phyloP scores from a whole-genome alignment of 2,888 invertebrate species.

The Tachina lurida region DNA sequence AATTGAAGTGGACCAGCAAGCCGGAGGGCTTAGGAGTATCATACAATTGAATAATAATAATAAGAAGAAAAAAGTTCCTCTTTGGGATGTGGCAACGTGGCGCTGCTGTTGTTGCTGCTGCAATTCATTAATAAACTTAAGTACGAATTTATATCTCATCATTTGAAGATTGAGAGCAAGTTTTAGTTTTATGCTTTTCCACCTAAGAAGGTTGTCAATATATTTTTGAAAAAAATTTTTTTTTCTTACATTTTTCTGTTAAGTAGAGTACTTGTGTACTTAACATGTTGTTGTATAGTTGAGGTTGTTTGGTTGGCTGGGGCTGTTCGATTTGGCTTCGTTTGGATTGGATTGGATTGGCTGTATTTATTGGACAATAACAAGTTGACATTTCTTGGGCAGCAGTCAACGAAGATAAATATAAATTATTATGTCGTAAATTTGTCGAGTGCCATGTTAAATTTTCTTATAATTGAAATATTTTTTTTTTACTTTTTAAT shows the following conservation, averaged over 20 bases:
- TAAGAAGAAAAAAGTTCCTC: background rate
- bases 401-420: slow-evolving; percentile 80
- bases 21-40: slow-evolving; percentile 35
- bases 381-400: slow-evolving; percentile 72
- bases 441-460: slow-evolving; percentile 75
- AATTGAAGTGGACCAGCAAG: slow-evolving; percentile 21
- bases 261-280: slow-evolving; percentile 56
- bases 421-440: slow-evolving; percentile 82
- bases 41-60: background rate
- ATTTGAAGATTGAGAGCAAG: slow-evolving; percentile 70
- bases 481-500: slow-evolving; percentile 35
- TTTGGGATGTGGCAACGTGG: slow-evolving; percentile 72
- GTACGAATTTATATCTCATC: slow-evolving; percentile 67
- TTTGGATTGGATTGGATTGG: slow-evolving; percentile 55
- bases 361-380: slow-evolving; percentile 68
- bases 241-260: slow-evolving; percentile 65
- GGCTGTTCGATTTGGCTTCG: slow-evolving; percentile 12
- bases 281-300: slow-evolving; percentile 25
- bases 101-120: slow-evolving; percentile 71
- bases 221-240: slow-evolving; percentile 45
- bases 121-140: slow-evolving; percentile 68
- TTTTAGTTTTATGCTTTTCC: slow-evolving; percentile 60
- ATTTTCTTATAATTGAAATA: slow-evolving; percentile 71
- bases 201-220: slow-evolving; percentile 59
- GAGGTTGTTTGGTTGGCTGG: slow-evolving; percentile 54